These are phyloP conservation scores for Muntiacus reevesi DNA, from an alignment of 2,113 vertebrate genomes.

Conservation along the genomic window DNA sequence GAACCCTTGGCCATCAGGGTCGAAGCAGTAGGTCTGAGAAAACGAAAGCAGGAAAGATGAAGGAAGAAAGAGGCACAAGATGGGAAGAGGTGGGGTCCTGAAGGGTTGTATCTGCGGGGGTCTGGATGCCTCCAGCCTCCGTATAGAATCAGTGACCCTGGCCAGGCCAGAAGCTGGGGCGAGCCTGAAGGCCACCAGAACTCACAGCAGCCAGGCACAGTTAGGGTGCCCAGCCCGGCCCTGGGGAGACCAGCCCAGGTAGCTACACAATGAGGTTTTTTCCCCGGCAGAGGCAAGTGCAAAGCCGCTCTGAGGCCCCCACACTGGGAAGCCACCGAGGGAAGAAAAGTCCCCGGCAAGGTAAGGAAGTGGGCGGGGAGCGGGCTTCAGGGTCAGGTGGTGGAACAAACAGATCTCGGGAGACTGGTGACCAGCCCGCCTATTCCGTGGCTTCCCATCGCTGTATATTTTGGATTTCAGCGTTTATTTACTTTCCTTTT, in stretches of 20 bases:
- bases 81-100: background rate
- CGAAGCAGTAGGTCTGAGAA: background rate
- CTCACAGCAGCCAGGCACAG: background rate
- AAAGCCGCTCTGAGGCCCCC: background rate
- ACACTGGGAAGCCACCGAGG: background rate
- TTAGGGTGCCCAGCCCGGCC: background rate
- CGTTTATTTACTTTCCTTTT: slow-evolving; percentile 85
- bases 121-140: background rate
- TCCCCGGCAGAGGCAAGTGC: background rate
- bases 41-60: slow-evolving; percentile 44
- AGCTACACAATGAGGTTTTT: background rate
- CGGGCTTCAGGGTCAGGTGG: slow-evolving; percentile 59
- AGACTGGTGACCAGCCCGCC: slow-evolving; percentile 69
- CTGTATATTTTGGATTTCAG: slow-evolving; percentile 86
- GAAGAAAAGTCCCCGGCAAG: slow-evolving; percentile 10
- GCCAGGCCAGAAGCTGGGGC: background rate
- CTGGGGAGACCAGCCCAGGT: background rate
- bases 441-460: slow-evolving; percentile 56
- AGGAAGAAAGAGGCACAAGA: background rate
- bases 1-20: background rate
- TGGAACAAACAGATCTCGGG: slow-evolving; percentile 73
- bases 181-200: background rate
- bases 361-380: slow-evolving; percentile 38
- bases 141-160: background rate
- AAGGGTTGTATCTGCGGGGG: background rate